Evolutionary conservation across 2,797 vertebrate genomes (phyloP), one percentile per base, ranked within the genome.

Genomic region (Scomberomorus guttatus): DNA sequence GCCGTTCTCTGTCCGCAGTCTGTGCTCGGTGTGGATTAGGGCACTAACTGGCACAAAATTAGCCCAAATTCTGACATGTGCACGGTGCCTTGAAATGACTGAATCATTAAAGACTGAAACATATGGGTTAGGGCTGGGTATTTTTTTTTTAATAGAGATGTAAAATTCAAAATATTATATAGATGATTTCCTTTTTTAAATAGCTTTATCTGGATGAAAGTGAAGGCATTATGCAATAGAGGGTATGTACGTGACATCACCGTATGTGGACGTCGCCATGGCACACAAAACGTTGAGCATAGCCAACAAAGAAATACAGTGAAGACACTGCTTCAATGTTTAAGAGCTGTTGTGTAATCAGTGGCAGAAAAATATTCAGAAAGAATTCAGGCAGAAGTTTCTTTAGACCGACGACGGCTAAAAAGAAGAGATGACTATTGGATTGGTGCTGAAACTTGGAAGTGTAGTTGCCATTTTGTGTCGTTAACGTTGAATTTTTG

Each of bases 1-100:
- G 42, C 34, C 13, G 3, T 29, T 69, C 61, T 50, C 24, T 57
- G 52, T 72, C 42, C 42, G 15, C 42, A 44, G 42, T 44, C 42
- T 44, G 73, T 51, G 79, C 56, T 66, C 61, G 1, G 20, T 67
- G 58, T 14, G 51, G 27, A 50, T 44, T 7, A 0, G 48, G 72
- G 64, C 62, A 66, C 48, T 69, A 72, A 44, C 48, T 20, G 59
- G 70, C 66, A 64, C 34, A 51, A 68, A 54, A 52, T 61, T 39
- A 51, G 57, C 58, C 74, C 46, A 18, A 29, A 82, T 68, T 70
- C 48, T 22, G 44, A 70, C 39, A 14, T 29, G 75, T 54, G 82
- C 56, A n/a, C 62, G 68, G 87, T 89, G 90, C 90, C 90, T 93
- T 87, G 74, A 79, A 66, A 63, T 27, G 12, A 62, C 66, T 58